Evolutionary conservation across 2,888 invertebrate genomes (phyloP).

Genomic region (Heliconius cydno): DNA sequence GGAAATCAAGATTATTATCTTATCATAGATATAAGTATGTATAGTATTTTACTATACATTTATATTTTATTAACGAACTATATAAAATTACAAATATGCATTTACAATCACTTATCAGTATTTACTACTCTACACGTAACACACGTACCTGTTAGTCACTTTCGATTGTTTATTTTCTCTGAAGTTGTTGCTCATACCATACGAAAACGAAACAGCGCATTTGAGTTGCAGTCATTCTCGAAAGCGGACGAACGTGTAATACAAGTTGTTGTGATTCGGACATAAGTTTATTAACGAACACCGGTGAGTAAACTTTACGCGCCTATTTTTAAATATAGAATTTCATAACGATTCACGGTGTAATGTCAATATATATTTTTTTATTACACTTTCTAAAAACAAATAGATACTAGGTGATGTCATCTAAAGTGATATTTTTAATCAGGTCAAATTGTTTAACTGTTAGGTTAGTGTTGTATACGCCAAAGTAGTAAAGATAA

Average conservation of each 20-base stretch:
- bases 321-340: slow-evolving; percentile 39
- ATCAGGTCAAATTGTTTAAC: slow-evolving; percentile 23
- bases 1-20: not conserved
- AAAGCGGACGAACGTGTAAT: slow-evolving; percentile 34
- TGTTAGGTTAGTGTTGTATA: slow-evolving; percentile 26
- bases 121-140: slow-evolving; percentile 2
- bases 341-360: not conserved
- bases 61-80: slow-evolving; percentile 10
- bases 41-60: not conserved
- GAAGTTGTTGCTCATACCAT: slow-evolving; percentile 25
- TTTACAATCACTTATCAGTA: slow-evolving; percentile 18
- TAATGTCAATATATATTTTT: slow-evolving; percentile 8
- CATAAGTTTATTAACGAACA: slow-evolving; percentile 29
- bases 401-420: slow-evolving; percentile 36
- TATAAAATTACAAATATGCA: not conserved
- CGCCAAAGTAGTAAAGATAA: slow-evolving; percentile 22
- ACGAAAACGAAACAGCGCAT: slow-evolving; percentile 24
- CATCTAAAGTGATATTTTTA: slow-evolving; percentile 39
- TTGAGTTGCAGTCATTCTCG: slow-evolving; percentile 34
- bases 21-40: not conserved
- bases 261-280: slow-evolving; percentile 39
- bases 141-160: slow-evolving; percentile 23
- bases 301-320: slow-evolving; percentile 45
- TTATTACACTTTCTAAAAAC: slow-evolving; percentile 4
- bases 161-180: slow-evolving; percentile 28